Evolutionary conservation across 1,140 invertebrate genomes (phyloP).

Genomic region (Pachyrhynchus sulphureomaculatus): DNA sequence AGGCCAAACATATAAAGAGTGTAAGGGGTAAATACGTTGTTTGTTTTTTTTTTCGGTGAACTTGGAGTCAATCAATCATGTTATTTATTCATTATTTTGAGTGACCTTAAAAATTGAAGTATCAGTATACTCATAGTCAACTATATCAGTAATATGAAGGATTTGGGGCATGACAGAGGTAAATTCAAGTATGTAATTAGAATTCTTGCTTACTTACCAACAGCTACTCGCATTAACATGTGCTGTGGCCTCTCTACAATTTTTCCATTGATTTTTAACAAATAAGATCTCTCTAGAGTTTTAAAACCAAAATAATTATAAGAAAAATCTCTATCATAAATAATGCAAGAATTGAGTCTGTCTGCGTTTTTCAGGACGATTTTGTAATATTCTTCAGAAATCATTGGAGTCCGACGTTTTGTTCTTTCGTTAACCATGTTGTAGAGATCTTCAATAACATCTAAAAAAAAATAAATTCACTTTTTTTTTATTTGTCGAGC

Average conservation of each 20-base stretch:
- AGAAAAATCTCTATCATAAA: conserved; percentile 95
- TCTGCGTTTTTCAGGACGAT: conserved; percentile 89
- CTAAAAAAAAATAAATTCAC: conserved; percentile 60
- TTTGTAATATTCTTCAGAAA: conserved; percentile 80
- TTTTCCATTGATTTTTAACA: conserved; percentile 92
- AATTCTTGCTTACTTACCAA: conserved; percentile 71
- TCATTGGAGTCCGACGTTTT: conserved; percentile 73
- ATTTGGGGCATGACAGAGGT: too few relatives aligned
- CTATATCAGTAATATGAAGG: too few relatives aligned
- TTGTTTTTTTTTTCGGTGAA: too few relatives aligned
- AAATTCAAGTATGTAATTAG: too few relatives aligned
- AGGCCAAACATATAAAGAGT: too few relatives aligned
- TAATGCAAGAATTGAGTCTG: conserved; percentile 90
- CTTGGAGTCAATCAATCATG: too few relatives aligned
- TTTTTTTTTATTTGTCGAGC: too few relatives aligned
- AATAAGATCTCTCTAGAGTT: conserved; percentile 93
- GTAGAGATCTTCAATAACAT: conserved; percentile 88
- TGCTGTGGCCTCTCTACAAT: conserved; percentile 96
- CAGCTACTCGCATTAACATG: conserved; percentile 96
- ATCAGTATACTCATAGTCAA: too few relatives aligned
- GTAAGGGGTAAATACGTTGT: too few relatives aligned
- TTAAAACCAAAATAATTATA: conserved; percentile 99
- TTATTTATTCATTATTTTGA: too few relatives aligned
- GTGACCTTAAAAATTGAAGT: too few relatives aligned
- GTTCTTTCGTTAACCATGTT: conserved; percentile 75